Evolutionary conservation across 2,797 vertebrate species (phyloP).

Genomic region (Neoniphon sammara): DNA sequence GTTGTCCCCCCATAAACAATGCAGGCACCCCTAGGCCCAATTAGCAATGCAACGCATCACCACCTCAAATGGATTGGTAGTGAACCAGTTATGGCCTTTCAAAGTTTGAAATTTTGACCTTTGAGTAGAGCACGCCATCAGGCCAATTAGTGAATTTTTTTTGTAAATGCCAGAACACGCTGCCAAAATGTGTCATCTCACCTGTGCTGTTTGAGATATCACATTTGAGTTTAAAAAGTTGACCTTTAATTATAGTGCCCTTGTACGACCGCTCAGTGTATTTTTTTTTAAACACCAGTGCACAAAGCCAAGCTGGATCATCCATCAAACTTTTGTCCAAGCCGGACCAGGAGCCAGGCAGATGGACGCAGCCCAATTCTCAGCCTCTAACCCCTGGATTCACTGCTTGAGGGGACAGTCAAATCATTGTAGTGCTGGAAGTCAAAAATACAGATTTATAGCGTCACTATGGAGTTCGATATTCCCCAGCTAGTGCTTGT

Average conservation of each 20-base stretch:
- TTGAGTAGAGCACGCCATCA: not conserved
- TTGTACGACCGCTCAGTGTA: no score
- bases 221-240: no score
- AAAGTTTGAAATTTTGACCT: not conserved
- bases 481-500: slow-evolving; percentile 27
- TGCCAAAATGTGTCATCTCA: not conserved
- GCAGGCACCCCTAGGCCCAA: no score
- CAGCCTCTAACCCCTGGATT: not conserved
- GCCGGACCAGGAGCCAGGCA: slow-evolving; percentile 31
- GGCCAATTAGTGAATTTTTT: slow-evolving; percentile 10
- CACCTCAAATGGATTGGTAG: no score
- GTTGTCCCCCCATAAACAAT: no score
- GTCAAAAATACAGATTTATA: slow-evolving; percentile 55
- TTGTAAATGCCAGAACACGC: not conserved
- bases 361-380: slow-evolving; percentile 19
- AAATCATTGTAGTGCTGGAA: slow-evolving; percentile 28
- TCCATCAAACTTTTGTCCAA: slow-evolving; percentile 41
- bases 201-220: not conserved
- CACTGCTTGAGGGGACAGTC: not conserved
- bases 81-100: not conserved
- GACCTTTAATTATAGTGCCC: no score
- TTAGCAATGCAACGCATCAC: no score
- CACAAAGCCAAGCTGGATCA: slow-evolving; percentile 34
- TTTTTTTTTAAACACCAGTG: slow-evolving; percentile 41
- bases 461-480: slow-evolving; percentile 20